Evolutionary conservation across 2,113 vertebrate species (phyloP), one percentile per base, ranked within the genome.

Genomic region (Polypterus senegalus): DNA sequence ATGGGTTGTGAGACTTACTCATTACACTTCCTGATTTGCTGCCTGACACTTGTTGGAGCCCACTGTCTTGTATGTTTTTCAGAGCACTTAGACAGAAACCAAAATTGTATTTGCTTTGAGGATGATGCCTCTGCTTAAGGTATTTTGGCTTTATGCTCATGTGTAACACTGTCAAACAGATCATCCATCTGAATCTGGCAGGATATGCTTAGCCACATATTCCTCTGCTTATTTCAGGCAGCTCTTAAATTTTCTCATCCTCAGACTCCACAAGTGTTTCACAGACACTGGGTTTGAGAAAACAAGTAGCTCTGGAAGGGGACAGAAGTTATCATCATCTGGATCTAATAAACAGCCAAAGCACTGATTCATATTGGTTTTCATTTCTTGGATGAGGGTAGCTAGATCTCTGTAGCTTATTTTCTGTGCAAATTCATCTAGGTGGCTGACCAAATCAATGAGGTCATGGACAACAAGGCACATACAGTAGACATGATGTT

Each of bases 1-100:
- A 54, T 67, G 58, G 53, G 5, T 9, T 71, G 58, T 63, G 63
- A 68, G 61, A 68, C 58, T 46, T 67, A 63, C 46, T 71, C 63
- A 49, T 68, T 63, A 48, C 63, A 71, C 47, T 63, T 71, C 47
- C 46, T 63, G 54, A 68, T 61, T 43, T 67, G 46, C 54, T 70
- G 5, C 49, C 59, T 67, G 1, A 61, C 64, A 55, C 47, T 67
- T 62, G 45, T 67, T 43, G n/a, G n/a, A 3, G 60, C 59, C 55
- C n/a, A n/a, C n/a, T n/a, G n/a, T n/a, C n/a, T n/a, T n/a, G n/a
- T n/a, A n/a, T n/a, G n/a, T n/a, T n/a, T n/a, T n/a, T n/a, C n/a
- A n/a, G n/a, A n/a, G 62, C 44, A 63, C 47, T 64, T 61, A 51
- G 54, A 53, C 10, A 69, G 49, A 59, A 66, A 66, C 54, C 62